These are phyloP conservation scores for Habrosyne pyritoides DNA, from an alignment of 2,888 invertebrate species.

Conservation along the genomic window DNA sequence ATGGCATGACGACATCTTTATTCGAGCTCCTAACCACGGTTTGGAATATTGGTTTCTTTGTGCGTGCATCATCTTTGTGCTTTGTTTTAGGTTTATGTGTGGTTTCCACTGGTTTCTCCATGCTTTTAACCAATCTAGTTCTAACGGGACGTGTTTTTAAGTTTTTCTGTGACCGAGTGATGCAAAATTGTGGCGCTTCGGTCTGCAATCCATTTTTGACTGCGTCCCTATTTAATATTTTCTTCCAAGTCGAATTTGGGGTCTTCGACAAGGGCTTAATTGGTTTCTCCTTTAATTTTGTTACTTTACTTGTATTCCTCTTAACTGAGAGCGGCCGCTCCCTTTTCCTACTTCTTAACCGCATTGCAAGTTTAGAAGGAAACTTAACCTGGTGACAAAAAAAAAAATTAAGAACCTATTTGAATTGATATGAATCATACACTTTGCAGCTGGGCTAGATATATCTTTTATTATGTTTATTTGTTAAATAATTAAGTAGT, in stretches of 20 bases:
- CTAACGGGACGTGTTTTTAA: constrained; percentile 66
- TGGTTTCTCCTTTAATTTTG: constrained; percentile 58
- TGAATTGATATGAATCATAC: too few species aligned
- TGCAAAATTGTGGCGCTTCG: constrained; percentile 52
- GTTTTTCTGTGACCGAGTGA: constrained; percentile 66
- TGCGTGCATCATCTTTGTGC: constrained; percentile 56
- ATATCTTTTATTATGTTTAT: too few species aligned
- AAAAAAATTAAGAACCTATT: constrained; percentile 6
- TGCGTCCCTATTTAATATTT: constrained; percentile 58
- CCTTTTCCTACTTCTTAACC: constrained; percentile 87
- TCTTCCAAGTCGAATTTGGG: constrained; percentile 63
- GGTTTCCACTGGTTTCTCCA: constrained; percentile 66
- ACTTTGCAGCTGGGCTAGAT: too few species aligned
- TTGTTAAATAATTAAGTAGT: too few species aligned
- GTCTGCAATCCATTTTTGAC: constrained; percentile 64
- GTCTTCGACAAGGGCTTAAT: constrained; percentile 49
- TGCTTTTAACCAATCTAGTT: constrained; percentile 59
- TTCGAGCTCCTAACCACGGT: constrained; percentile 69
- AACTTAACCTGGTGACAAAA: constrained; percentile 57
- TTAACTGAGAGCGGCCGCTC: constrained; percentile 81
- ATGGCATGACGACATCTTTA: constrained; percentile 65
- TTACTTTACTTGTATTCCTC: constrained; percentile 54
- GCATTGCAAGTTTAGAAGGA: constrained; percentile 79
- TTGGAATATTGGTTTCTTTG: constrained; percentile 75
- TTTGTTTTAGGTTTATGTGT: constrained; percentile 55